phyloP scores from a whole-genome alignment of 2,797 vertebrate genomes.

The Danio tinwini region DNA sequence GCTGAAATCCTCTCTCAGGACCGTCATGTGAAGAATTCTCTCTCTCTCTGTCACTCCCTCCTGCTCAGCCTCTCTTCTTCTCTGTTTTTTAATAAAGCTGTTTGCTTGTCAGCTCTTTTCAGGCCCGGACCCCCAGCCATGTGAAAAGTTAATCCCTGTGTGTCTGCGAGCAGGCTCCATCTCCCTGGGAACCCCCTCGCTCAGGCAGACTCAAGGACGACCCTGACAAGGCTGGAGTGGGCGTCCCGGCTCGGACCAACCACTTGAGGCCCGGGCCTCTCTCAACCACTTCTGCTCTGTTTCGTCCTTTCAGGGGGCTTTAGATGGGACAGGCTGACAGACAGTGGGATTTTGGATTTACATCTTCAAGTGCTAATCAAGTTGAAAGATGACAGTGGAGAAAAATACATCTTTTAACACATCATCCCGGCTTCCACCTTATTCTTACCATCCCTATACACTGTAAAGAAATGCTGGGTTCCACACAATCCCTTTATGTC shows the following conservation, averaged over 20 bases:
- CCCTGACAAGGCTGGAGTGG: conserved; percentile 63
- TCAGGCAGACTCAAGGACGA: conserved; percentile 68
- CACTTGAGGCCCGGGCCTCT: conserved; percentile 59
- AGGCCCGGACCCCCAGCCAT: conserved; percentile 86
- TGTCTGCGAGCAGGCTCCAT: conserved; percentile 75
- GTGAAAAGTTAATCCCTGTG: conserved; percentile 88
- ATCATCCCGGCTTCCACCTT: conserved; percentile 41
- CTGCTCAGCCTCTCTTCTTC: conserved; percentile 62
- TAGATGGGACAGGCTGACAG: conserved; percentile 74
- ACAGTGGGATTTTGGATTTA: conserved; percentile 75
- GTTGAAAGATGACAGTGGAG: conserved; percentile 79
- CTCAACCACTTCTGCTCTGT: conserved; percentile 60
- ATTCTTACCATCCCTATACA: conserved; percentile 67
- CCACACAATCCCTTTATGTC: no score
- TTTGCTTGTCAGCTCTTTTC: conserved; percentile 88
- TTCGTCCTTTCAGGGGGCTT: conserved; percentile 70
- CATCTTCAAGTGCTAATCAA: conserved; percentile 74
- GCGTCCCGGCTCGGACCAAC: conserved; percentile 53
- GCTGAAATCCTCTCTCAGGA: conserved; percentile 84
- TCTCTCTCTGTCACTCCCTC: conserved; percentile 56
- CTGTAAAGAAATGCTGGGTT: neutral
- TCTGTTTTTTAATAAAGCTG: conserved; percentile 88
- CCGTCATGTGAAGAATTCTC: conserved; percentile 83
- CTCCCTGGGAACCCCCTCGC: conserved; percentile 85
- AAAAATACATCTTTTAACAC: conserved; percentile 76